These are phyloP conservation scores for Macropodus opercularis DNA, from an alignment of 2,797 vertebrate genomes.

Conservation along the genomic window DNA sequence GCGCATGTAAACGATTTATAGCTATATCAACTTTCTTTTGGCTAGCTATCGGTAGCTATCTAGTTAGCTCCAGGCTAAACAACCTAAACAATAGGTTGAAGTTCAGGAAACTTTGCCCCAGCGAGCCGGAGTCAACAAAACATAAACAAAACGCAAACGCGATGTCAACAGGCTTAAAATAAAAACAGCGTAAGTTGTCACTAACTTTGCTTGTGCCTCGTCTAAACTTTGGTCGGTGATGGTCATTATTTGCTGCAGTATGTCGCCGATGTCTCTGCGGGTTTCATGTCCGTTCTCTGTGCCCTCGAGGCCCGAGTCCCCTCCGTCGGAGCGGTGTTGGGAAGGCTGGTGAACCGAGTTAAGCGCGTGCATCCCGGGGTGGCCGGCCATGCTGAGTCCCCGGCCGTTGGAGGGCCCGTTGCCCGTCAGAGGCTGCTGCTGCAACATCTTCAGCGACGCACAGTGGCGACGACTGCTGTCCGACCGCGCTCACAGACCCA, in stretches of 20 bases:
- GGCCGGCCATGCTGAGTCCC: conserved; percentile 80
- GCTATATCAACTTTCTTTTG: neutral
- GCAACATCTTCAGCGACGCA: conserved; percentile 83
- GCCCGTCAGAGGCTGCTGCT: conserved; percentile 85
- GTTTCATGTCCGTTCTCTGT: conserved; percentile 86
- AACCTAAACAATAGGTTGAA: conserved; percentile 62
- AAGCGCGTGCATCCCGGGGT: conserved; percentile 82
- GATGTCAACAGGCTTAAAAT: neutral
- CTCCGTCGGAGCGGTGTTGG: conserved; percentile 79
- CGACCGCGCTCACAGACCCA: conserved; percentile 52
- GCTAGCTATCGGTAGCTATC: neutral
- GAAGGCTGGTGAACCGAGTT: conserved; percentile 76
- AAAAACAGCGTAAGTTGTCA: conserved; percentile 35
- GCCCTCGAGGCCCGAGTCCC: conserved; percentile 84
- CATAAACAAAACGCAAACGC: conserved; percentile 18
- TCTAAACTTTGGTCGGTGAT: conserved; percentile 97
- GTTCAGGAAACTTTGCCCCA: conserved; percentile 71
- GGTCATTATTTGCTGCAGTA: conserved; percentile 95
- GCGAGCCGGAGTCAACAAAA: conserved; percentile 25
- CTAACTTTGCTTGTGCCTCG: conserved; percentile 95
- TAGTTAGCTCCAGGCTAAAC: conserved; percentile 18
- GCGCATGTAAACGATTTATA: fast-evolving
- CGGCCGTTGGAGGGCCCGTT: conserved; percentile 83
- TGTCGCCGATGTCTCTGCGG: conserved; percentile 91
- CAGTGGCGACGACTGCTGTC: conserved; percentile 78